These are phyloP conservation scores for Protobothrops mucrosquamatus DNA, from an alignment of 2,113 vertebrate genomes.

Conservation along the genomic window DNA sequence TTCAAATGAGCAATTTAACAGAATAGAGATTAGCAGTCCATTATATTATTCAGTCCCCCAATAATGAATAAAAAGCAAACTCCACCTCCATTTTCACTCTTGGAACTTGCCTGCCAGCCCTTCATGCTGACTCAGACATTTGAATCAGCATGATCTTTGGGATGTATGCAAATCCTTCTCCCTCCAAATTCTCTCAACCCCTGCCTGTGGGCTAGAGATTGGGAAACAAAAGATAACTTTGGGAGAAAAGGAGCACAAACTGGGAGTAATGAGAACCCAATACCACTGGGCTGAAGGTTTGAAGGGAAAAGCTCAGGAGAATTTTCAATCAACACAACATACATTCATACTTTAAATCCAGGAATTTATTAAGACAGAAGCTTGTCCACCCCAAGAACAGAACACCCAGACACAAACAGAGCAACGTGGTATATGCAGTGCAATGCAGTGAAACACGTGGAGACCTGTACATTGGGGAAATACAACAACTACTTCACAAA, in stretches of 20 bases:
- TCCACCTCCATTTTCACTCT: not conserved
- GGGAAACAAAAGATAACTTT: not conserved
- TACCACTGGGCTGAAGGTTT: not conserved
- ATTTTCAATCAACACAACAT: not conserved
- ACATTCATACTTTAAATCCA: not conserved
- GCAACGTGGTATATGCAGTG: not conserved
- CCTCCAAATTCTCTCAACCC: not conserved
- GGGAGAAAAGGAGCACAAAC: not conserved
- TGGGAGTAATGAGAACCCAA: not conserved
- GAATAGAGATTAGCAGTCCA: constrained; percentile 43
- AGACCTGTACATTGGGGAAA: not conserved
- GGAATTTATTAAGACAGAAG: not conserved
- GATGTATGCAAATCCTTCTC: not conserved
- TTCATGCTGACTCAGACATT: not conserved
- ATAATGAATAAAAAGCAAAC: not conserved
- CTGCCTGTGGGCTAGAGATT: not conserved
- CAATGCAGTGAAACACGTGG: not conserved
- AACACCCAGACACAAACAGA: not conserved
- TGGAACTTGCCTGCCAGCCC: not conserved
- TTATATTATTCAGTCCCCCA: constrained; percentile 40
- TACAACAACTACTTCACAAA: not conserved
- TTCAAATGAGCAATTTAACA: constrained; percentile 32
- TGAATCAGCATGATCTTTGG: not conserved
- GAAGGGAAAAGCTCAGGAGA: not conserved
- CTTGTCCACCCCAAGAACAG: not conserved